Percentiles rank a stretch among this genome's conserved stretches.
These are phyloP conservation scores for Prunella strophiata DNA, from an alignment of 2,797 vertebrate genomes.

Conservation along the genomic window DNA sequence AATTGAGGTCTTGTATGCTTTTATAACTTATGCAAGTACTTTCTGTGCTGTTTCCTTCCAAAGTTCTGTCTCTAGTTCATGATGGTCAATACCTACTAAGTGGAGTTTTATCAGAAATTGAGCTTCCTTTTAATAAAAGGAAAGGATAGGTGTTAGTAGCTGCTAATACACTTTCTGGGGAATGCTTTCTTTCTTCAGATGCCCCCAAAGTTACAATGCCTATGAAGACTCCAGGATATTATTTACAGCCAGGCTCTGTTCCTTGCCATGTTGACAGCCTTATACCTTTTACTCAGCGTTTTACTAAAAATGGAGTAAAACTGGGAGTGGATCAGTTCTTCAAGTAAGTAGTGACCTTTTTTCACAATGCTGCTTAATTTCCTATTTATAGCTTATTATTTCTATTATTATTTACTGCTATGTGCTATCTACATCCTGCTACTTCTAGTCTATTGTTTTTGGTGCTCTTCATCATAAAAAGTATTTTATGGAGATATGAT, in stretches of 20 bases:
- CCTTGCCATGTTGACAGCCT: constrained; percentile 90
- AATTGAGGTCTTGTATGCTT: background rate
- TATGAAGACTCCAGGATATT: constrained; percentile 87
- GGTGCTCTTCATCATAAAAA: background rate
- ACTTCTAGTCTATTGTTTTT: background rate
- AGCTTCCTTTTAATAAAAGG: background rate
- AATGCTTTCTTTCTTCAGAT: constrained; percentile 74
- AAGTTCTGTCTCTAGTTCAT: background rate
- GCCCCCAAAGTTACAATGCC: constrained; percentile 92
- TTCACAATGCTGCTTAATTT: background rate
- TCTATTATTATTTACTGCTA: background rate
- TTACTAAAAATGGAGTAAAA: constrained; percentile 84
- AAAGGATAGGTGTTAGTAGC: background rate
- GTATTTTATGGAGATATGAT: background rate
- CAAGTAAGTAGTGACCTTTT: constrained; percentile 77
- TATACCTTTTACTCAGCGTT: constrained; percentile 89
- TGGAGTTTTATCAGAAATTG: background rate
- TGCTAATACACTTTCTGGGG: background rate
- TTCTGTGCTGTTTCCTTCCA: background rate
- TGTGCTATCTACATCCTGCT: background rate
- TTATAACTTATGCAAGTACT: background rate
- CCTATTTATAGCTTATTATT: background rate
- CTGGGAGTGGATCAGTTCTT: constrained; percentile 91
- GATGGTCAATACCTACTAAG: background rate
- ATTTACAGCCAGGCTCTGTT: constrained; percentile 87